These are phyloP conservation scores for Vireo griseus DNA, from an alignment of 2,797 vertebrate genomes.

Conservation along the genomic window DNA sequence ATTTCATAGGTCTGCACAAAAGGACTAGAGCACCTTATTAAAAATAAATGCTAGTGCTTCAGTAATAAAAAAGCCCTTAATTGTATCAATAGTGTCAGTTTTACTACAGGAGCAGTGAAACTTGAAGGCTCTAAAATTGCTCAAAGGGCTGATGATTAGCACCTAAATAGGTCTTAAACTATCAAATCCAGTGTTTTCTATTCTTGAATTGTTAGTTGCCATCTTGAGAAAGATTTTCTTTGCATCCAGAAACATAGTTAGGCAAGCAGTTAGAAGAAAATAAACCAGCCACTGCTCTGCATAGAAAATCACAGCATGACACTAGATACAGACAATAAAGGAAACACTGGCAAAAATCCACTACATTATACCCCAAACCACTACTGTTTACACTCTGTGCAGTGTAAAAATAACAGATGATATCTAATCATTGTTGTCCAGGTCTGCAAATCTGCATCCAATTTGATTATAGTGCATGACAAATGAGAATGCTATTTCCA, in stretches of 20 bases:
- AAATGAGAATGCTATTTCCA: background rate
- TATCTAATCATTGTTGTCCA: conserved; percentile 13
- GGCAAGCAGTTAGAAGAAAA: background rate
- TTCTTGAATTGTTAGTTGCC: background rate
- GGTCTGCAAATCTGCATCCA: conserved; percentile 27
- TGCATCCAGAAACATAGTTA: background rate
- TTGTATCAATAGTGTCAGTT: background rate
- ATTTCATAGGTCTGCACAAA: background rate
- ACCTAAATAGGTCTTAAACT: background rate
- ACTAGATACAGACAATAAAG: conserved; percentile 5
- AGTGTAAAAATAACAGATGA: background rate
- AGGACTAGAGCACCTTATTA: background rate
- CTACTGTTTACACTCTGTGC: background rate
- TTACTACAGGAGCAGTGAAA: background rate
- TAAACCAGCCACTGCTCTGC: background rate
- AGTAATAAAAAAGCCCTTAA: background rate
- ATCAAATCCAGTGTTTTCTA: background rate
- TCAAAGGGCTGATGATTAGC: background rate
- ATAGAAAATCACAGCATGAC: background rate
- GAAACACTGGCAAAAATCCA: background rate
- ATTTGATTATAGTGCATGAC: background rate
- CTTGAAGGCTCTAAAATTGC: background rate
- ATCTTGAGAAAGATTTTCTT: background rate
- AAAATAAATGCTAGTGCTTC: background rate
- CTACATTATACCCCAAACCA: background rate